Evolutionary conservation across 30 jellyfish, hydroid and myxozoan species (phyloP).

Genomic region (Chrysaora quinquecirrha): DNA sequence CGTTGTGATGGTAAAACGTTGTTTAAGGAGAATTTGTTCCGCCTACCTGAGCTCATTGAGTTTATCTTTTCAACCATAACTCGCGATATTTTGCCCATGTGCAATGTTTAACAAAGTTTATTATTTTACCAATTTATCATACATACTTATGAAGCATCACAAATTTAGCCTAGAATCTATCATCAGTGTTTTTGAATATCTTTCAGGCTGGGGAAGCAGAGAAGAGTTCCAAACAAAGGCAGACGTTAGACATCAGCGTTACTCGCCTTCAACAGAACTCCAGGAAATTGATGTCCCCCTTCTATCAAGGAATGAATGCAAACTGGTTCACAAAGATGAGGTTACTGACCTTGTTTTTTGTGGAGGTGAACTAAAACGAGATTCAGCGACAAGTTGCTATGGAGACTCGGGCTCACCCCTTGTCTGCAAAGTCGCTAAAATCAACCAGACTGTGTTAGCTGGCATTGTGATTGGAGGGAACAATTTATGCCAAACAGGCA

Average conservation of each 20-base stretch:
- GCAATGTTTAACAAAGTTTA: too few relatives aligned
- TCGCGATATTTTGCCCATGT: too few relatives aligned
- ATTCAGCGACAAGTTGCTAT: slow-evolving; percentile 40
- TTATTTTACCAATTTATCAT: too few relatives aligned
- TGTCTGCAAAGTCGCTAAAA: slow-evolving; percentile 10
- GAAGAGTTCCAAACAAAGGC: neutral
- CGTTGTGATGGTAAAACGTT: too few relatives aligned
- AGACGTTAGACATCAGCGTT: neutral
- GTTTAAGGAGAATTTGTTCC: too few relatives aligned
- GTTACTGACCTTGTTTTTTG: slow-evolving; percentile 41
- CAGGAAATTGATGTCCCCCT: slow-evolving; percentile 68
- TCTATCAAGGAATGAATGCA: slow-evolving; percentile 31
- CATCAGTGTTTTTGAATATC: too few relatives aligned
- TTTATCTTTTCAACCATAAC: too few relatives aligned
- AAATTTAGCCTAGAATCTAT: too few relatives aligned
- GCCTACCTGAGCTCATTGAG: too few relatives aligned
- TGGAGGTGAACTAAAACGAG: slow-evolving; percentile 36
- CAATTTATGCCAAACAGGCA: slow-evolving; percentile 44
- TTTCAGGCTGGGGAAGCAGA: slow-evolving; percentile 62
- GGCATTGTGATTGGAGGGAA: slow-evolving; percentile 68
- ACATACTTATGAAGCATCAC: too few relatives aligned
- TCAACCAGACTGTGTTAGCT: slow-evolving; percentile 14
- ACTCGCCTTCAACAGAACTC: slow-evolving; percentile 20
- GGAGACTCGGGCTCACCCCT: slow-evolving; percentile 85
- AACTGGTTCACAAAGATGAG: slow-evolving; percentile 21